These are phyloP conservation scores for Eriosoma lanigerum DNA, from an alignment of 1,140 invertebrate genomes.

Conservation along the genomic window DNA sequence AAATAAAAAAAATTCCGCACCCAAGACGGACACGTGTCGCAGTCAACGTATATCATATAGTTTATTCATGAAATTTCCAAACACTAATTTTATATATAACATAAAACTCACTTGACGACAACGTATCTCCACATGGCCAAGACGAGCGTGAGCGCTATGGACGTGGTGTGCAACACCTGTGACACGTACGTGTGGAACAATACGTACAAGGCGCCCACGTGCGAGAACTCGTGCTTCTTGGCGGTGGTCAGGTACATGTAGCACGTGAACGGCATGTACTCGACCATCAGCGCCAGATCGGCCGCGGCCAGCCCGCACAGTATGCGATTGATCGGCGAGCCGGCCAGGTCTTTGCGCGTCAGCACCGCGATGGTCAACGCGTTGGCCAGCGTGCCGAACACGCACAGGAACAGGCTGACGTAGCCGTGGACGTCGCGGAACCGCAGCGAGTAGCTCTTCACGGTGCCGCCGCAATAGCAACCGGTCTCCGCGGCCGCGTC, in stretches of 20 bases:
- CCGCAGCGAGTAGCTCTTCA: conserved; percentile 59
- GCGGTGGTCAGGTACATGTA: conserved; percentile 73
- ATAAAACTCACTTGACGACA: conserved; percentile 67
- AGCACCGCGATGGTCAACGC: conserved; percentile 91
- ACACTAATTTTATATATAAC: too few relatives aligned
- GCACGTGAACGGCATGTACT: conserved; percentile 86
- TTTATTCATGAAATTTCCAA: too few relatives aligned
- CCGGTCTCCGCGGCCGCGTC: not conserved
- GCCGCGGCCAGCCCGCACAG: conserved; percentile 84
- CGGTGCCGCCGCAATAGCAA: conserved; percentile 59
- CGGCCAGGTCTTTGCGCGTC: conserved; percentile 83
- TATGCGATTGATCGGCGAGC: conserved; percentile 83
- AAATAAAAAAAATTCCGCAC: too few relatives aligned
- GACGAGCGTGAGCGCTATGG: conserved; percentile 88
- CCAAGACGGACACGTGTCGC: too few relatives aligned
- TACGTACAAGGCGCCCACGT: conserved; percentile 77
- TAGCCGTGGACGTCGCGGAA: conserved; percentile 70
- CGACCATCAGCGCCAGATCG: conserved; percentile 89
- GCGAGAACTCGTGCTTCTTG: conserved; percentile 65
- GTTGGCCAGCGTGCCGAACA: conserved; percentile 90
- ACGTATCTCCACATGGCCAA: conserved; percentile 91
- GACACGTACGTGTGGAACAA: conserved; percentile 81
- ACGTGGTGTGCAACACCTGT: conserved; percentile 86
- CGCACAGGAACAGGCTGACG: conserved; percentile 76
- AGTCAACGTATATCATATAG: too few relatives aligned